Evolutionary conservation across 2,797 vertebrate genomes (phyloP).

Genomic region (Coregonus sp.): DNA sequence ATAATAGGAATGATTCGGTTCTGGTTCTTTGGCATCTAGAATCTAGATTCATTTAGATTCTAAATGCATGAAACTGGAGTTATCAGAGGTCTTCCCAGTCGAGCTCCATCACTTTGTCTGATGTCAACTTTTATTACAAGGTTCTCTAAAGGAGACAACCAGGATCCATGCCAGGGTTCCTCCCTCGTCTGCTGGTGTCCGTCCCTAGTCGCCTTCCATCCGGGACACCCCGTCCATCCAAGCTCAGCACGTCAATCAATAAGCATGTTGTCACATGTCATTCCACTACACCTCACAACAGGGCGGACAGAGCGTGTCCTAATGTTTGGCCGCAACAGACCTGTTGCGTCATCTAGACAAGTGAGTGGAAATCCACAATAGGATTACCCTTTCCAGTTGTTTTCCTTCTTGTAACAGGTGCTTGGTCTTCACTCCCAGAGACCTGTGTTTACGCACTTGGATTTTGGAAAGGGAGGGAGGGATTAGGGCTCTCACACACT

Average conservation of each 20-base stretch:
- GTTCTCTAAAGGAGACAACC: background rate
- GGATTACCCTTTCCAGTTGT: slow-evolving; percentile 24
- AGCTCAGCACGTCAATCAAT: background rate
- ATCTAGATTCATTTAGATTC: background rate
- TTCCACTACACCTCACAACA: background rate
- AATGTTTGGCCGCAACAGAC: background rate
- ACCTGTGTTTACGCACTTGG: slow-evolving; percentile 28
- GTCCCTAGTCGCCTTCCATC: background rate
- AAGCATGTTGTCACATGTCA: background rate
- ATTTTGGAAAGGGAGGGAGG: slow-evolving; percentile 21
- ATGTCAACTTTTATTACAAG: background rate
- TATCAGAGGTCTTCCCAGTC: background rate
- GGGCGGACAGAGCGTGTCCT: background rate
- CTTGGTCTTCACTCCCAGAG: slow-evolving; percentile 15
- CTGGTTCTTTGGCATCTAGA: background rate
- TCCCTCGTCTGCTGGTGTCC: background rate
- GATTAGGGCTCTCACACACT: background rate
- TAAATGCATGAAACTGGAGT: background rate
- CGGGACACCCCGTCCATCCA: background rate
- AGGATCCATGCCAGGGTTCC: background rate
- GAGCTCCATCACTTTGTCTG: background rate
- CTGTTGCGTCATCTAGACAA: background rate
- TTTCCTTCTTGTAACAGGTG: slow-evolving; percentile 10
- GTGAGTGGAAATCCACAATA: slow-evolving; percentile 12
- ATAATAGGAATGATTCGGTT: background rate